These are phyloP conservation scores for Clarias laeviceps DNA, from an alignment of 2,797 vertebrate genomes.

Conservation along the genomic window DNA sequence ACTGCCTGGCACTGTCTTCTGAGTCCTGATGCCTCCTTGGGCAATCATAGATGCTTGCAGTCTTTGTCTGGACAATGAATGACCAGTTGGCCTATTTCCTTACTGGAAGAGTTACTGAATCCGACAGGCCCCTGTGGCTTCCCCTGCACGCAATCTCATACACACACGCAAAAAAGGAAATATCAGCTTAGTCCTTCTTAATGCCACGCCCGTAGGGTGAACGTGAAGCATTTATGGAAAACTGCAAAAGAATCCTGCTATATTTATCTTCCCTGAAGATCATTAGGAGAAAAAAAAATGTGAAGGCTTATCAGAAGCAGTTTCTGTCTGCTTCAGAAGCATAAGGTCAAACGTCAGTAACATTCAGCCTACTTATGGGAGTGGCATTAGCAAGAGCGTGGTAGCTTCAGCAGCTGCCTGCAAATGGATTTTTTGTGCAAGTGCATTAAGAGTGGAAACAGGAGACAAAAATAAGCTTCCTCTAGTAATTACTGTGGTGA, in stretches of 20 bases:
- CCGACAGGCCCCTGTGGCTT: constrained; percentile 53
- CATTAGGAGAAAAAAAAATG: neutral
- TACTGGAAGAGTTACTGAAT: constrained; percentile 73
- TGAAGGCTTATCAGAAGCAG: constrained; percentile 2
- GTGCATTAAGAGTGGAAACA: constrained; percentile 7
- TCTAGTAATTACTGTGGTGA: constrained; percentile 30
- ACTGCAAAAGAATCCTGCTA: constrained; percentile 59
- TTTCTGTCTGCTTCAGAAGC: constrained; percentile 36
- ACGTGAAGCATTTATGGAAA: constrained; percentile 24
- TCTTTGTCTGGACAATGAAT: constrained; percentile 67
- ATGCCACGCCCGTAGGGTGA: constrained; percentile 18
- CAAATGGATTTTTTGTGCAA: constrained; percentile 23
- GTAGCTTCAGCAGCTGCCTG: constrained; percentile 38
- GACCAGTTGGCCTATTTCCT: constrained; percentile 75
- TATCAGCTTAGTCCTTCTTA: constrained; percentile 39
- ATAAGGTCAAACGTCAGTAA: constrained; percentile 31
- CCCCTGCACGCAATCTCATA: constrained; percentile 26
- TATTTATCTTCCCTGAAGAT: constrained; percentile 54
- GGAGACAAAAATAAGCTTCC: constrained; percentile 33
- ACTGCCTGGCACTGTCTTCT: constrained; percentile 59
- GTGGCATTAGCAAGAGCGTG: constrained; percentile 33
- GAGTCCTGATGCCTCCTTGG: constrained; percentile 62
- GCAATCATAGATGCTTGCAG: constrained; percentile 59
- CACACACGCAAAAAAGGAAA: constrained; percentile 56
- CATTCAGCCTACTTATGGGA: constrained; percentile 11